Evolutionary conservation across 2,797 vertebrate genomes (phyloP).

Genomic region (Phrynocephalus forsythii): DNA sequence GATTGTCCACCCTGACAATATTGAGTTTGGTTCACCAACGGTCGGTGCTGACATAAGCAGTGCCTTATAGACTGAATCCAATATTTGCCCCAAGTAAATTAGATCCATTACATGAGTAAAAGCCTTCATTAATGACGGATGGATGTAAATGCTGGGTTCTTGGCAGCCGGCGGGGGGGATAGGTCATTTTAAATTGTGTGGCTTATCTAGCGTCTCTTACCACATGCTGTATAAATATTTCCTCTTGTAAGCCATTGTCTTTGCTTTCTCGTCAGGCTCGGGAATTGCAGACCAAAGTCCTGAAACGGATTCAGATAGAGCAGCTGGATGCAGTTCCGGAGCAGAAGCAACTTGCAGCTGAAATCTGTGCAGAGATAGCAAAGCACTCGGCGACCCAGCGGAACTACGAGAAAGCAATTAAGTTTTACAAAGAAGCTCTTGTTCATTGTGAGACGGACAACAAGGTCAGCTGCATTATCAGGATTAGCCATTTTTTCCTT

Average conservation of each 20-base stretch:
- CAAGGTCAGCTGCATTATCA: conserved; percentile 86
- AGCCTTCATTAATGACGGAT: no score
- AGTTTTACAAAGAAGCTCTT: conserved; percentile 99
- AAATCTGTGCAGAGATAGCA: conserved; percentile 96
- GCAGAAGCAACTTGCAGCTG: conserved; percentile 93
- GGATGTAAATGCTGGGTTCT: not conserved
- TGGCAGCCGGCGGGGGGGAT: not conserved
- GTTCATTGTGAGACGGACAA: conserved; percentile 95
- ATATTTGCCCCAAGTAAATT: no score
- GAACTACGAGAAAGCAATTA: conserved; percentile 96
- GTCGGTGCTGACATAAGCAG: no score
- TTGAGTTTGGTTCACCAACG: not conserved
- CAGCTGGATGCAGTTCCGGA: conserved; percentile 89
- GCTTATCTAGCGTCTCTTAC: not conserved
- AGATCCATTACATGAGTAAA: no score
- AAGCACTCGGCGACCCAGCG: conserved; percentile 92
- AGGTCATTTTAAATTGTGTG: not conserved
- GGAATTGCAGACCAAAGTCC: conserved; percentile 92
- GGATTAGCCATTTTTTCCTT: conserved; percentile 35
- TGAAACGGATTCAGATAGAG: conserved; percentile 93
- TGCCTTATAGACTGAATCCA: no score
- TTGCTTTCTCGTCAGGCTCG: conserved; percentile 81
- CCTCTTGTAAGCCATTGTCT: not conserved
- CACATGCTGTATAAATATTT: not conserved
- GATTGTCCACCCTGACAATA: not conserved